Conservation (phyloP, 2,888 invertebrate species). For the Uloborus plumipes region DNA sequence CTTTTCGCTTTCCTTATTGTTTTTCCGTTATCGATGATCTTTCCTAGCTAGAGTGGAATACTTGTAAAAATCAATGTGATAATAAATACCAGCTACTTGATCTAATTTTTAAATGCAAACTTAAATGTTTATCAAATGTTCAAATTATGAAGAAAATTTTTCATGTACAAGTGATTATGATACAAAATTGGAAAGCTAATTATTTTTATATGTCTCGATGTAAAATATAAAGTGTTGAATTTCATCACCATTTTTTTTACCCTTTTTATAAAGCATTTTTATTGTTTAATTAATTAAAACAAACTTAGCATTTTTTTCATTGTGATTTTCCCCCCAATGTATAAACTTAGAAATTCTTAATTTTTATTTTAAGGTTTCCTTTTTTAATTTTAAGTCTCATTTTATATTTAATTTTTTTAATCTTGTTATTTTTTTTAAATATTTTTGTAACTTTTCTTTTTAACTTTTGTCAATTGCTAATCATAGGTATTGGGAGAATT, state of each 20-base stretch:
- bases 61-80: conserved; percentile 11
- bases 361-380: too few species aligned
- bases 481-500: too few species aligned
- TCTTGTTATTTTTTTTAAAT: too few species aligned
- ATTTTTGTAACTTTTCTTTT: too few species aligned
- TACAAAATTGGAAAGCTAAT: background rate
- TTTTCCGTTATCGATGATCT: background rate
- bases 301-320: too few species aligned
- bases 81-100: conserved; percentile 2
- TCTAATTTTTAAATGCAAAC: conserved; percentile 13
- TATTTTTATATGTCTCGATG: conserved; percentile 22
- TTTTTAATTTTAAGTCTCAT: too few species aligned
- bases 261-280: too few species aligned
- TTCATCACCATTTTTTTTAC: too few species aligned
- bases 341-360: background rate
- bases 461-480: too few species aligned
- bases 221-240: background rate
- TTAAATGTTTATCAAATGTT: conserved; percentile 15
- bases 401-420: too few species aligned
- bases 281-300: too few species aligned
- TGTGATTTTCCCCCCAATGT: too few species aligned
- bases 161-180: background rate
- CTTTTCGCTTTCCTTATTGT: background rate
- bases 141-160: conserved; percentile 1
- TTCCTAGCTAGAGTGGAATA: background rate